phyloP scores from a whole-genome alignment of 2,113 vertebrate species.

The Corythaeola cristata region DNA sequence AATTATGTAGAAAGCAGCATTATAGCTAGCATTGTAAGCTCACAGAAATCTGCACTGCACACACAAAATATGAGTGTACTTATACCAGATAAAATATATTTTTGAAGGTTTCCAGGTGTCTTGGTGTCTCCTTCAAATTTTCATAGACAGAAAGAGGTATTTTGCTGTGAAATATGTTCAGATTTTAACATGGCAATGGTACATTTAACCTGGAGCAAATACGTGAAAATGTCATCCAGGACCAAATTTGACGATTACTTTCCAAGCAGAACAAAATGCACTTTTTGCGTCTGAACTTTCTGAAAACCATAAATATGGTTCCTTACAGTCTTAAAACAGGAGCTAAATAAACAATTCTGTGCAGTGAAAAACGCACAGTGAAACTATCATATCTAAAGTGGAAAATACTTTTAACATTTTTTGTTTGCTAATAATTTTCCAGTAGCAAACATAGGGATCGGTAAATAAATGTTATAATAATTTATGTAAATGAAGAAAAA shows the following conservation, averaged over 20 bases:
- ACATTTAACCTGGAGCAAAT: slow-evolving; percentile 48
- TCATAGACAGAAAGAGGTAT: slow-evolving; percentile 26
- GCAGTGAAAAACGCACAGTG: background rate
- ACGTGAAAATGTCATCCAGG: slow-evolving; percentile 54
- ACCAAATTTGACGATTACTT: slow-evolving; percentile 20
- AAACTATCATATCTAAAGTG: background rate
- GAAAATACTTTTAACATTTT: background rate
- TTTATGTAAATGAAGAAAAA: background rate
- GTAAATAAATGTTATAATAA: background rate
- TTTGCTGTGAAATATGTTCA: slow-evolving; percentile 36
- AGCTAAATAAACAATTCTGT: background rate
- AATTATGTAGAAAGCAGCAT: background rate
- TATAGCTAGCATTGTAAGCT: background rate
- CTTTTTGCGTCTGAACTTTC: background rate
- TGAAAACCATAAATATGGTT: background rate
- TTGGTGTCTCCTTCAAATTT: slow-evolving; percentile 33
- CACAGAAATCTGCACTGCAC: background rate
- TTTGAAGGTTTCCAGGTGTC: background rate
- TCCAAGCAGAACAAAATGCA: slow-evolving; percentile 29
- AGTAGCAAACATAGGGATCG: background rate
- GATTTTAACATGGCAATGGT: background rate
- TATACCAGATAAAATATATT: background rate
- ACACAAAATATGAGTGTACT: background rate
- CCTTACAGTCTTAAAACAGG: background rate
- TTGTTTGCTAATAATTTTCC: background rate